Conservation (phyloP, 2,797 vertebrate species). For the Ateles fusciceps region DNA sequence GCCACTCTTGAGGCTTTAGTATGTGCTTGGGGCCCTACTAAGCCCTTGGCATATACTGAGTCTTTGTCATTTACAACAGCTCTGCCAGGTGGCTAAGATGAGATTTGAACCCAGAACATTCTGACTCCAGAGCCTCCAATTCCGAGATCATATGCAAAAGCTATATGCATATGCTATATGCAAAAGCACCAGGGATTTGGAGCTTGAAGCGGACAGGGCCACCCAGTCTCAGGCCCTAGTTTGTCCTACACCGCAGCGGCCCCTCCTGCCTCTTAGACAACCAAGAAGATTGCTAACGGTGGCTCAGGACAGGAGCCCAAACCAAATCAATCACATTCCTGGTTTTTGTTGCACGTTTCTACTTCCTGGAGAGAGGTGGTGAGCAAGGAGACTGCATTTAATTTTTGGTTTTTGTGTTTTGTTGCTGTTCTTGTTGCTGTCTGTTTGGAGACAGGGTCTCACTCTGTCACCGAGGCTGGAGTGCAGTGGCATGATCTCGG, state of each 20-base stretch:
- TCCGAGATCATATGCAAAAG: background rate
- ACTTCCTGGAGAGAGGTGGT: background rate
- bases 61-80: background rate
- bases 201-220: background rate
- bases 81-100: background rate
- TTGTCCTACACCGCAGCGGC: background rate
- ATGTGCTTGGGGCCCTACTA: background rate
- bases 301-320: background rate
- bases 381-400: background rate
- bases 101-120: background rate
- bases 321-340: background rate
- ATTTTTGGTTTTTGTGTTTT: background rate
- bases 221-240: background rate
- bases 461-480: no score
- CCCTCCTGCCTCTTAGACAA: background rate
- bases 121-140: background rate
- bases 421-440: no score
- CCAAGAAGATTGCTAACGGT: background rate
- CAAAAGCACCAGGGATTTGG: background rate
- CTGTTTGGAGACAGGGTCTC: no score
- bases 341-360: background rate
- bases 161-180: background rate
- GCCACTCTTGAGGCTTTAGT: background rate
- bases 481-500: no score
- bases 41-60: background rate